Conservation (phyloP, 1,140 invertebrate species). For the Myzus persicae region DNA sequence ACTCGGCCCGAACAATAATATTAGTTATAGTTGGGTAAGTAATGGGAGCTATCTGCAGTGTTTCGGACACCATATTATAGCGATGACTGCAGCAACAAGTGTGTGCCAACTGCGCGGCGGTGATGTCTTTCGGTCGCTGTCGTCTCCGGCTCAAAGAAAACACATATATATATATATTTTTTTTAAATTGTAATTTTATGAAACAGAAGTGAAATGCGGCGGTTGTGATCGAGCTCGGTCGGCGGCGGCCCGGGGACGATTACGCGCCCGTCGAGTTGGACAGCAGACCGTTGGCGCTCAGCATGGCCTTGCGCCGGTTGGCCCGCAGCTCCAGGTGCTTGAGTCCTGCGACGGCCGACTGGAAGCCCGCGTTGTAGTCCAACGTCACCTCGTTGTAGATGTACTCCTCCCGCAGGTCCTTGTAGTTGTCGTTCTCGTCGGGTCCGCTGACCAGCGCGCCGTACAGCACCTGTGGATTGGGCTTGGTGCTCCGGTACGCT, state of each 20-base stretch:
- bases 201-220: background rate
- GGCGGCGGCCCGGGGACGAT: background rate
- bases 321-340: slow-evolving; percentile 62
- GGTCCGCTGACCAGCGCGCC: slow-evolving; percentile 71
- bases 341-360: slow-evolving; percentile 67
- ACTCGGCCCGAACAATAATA: background rate
- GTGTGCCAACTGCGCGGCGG: too few relatives aligned
- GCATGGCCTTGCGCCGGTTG: background rate
- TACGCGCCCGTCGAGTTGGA: background rate
- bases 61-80: background rate
- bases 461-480: slow-evolving; percentile 69
- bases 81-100: background rate
- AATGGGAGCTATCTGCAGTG: too few relatives aligned
- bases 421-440: slow-evolving; percentile 68
- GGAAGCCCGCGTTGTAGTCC: slow-evolving; percentile 71
- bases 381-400: slow-evolving; percentile 70
- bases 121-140: background rate
- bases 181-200: background rate
- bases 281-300: background rate
- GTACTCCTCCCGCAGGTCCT: slow-evolving; percentile 68
- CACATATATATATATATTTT: background rate
- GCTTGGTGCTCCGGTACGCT: slow-evolving; percentile 64
- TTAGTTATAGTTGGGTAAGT: background rate
- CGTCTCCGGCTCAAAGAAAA: background rate
- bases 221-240: too few relatives aligned